Conservation (phyloP, 2,888 invertebrate genomes). For the Deilephila porcellus region DNA sequence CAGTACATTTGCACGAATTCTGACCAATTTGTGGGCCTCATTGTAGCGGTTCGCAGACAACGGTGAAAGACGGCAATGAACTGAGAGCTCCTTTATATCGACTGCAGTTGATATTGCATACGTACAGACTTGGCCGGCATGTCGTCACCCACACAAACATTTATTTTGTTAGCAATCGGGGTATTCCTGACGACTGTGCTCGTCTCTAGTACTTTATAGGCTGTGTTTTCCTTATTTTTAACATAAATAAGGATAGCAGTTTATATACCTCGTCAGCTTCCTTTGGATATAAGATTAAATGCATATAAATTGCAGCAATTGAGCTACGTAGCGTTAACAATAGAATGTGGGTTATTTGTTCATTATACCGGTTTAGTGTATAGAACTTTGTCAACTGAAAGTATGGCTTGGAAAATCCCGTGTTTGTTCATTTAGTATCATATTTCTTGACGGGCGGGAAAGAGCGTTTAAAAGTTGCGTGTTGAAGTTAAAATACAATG, state of each 20-base stretch:
- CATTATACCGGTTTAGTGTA: constrained; percentile 2
- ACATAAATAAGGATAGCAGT: neutral
- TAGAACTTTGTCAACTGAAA: neutral
- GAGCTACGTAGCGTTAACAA: neutral
- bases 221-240: neutral
- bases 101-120: neutral
- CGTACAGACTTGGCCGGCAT: neutral
- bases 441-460: neutral
- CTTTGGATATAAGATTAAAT: neutral
- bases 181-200: neutral
- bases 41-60: neutral
- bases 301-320: constrained; percentile 16
- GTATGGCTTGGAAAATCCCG: neutral
- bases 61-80: constrained; percentile 11
- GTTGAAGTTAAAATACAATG: neutral
- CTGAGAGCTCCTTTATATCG: constrained; percentile 8
- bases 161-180: neutral
- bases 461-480: neutral
- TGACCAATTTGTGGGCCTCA: neutral
- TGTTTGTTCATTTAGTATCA: neutral
- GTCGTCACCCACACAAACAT: neutral
- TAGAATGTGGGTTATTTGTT: constrained; percentile 7
- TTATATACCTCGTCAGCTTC: neutral
- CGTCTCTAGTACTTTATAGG: neutral
- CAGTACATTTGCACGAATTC: neutral